Percentiles rank a stretch among this genome's conserved stretches.
These are phyloP conservation scores for Melieria omissa DNA, from an alignment of 2,888 invertebrate species.

Conservation along the genomic window DNA sequence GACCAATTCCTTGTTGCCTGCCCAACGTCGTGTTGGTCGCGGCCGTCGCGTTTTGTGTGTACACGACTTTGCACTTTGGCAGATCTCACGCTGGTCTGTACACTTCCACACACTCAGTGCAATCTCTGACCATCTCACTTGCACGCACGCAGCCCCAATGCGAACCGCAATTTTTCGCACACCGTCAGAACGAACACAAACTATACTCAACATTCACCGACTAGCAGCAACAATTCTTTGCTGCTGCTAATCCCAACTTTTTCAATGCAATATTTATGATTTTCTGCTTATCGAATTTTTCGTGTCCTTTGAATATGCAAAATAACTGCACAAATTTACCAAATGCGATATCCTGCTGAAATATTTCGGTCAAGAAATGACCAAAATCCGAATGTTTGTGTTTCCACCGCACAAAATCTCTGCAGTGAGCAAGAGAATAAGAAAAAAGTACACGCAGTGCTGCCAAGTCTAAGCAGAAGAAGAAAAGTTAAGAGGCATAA, in stretches of 20 bases:
- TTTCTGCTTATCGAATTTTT: not conserved
- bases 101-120: conserved; percentile 2
- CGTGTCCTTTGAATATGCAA: not conserved
- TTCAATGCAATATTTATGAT: not conserved
- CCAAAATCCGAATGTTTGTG: conserved; percentile 18
- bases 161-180: not conserved
- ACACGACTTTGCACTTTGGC: conserved; percentile 26
- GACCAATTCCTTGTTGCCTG: too few species aligned
- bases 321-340: not conserved
- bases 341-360: conserved; percentile 9
- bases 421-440: conserved; percentile 13
- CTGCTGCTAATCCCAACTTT: not conserved
- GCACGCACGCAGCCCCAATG: not conserved
- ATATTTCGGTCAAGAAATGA: conserved; percentile 21
- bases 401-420: conserved; percentile 22
- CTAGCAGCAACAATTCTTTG: not conserved
- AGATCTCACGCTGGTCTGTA: conserved; percentile 5
- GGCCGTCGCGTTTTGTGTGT: conserved; percentile 25
- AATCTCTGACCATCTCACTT: conserved; percentile 1
- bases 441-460: conserved; percentile 7
- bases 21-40: not conserved
- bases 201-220: conserved; percentile 14
- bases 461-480: not conserved
- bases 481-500: not conserved
- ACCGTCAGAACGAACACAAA: conserved; percentile 13